Base-by-base conservation (phyloP, 1,140 invertebrate genomes). In the Pseudomyrmex concolor region DNA sequence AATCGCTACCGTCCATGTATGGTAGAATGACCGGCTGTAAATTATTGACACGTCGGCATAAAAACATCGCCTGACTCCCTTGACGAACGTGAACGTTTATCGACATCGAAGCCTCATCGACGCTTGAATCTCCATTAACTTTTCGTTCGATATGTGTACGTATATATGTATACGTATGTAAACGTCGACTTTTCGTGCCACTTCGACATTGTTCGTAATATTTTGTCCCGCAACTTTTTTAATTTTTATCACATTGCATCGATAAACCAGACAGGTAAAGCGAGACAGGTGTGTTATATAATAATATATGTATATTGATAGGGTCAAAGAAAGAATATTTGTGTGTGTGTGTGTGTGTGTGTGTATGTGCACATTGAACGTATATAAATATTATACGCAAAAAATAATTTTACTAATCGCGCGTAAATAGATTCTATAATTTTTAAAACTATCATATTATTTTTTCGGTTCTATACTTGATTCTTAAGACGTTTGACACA, bases 21-120 rank as follows among this genome's bases (percentile, higher is more conserved):
- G 93, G 92, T 91, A 85, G 92, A 93, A 92, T 93, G 92, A 93
- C 91, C 93, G 93, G 92, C 93, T 94, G 93, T 93, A 94, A 94
- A 94, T 94, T 94, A 94, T 92, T 90, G 91, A 89, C 92, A 92
- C 90, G 92, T 89, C 90, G 43, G 84, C 80, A 90, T 91, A 94
- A 93, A 94, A 93, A 91, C 88, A 86, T 87, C 87, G 85, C 77
- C 87, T 59, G 86, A 67, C 71, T 84, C 84, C 87, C 85, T 90
- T 90, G 89, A 90, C 91, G 90, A 88, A 91, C 92, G 90, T 87
- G 73, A 81, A 91, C 85, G 88, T 91, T 89, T 86, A 90, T 91
- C 91, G 90, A 82, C 90, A 86, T 90, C 90, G 76, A 89, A 86
- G 86, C 76, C 90, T 92, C 92, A 93, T 93, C 90, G 92, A 92